Percentiles rank a stretch among this genome's conserved stretches.
Conservation (phyloP, 2,113 vertebrate genomes). For the Dolichallabes microphthalmus region DNA sequence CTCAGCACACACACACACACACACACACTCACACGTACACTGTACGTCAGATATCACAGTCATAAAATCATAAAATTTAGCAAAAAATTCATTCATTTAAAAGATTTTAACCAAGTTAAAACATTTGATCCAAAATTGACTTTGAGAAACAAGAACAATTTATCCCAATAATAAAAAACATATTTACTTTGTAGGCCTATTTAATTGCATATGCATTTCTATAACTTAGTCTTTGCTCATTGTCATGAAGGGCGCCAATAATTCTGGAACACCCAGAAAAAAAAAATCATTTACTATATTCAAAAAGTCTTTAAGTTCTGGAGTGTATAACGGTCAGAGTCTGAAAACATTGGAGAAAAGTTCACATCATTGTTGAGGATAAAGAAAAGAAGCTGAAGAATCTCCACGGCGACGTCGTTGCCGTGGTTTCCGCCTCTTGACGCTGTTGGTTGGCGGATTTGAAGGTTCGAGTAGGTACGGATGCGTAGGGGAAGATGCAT, state of each 20-base stretch:
- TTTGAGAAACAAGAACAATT: not conserved
- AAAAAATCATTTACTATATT: too few relatives aligned
- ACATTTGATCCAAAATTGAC: not conserved
- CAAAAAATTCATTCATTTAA: not conserved
- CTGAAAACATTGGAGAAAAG: not conserved
- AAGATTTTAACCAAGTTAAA: too few relatives aligned
- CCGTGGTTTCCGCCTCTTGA: constrained; percentile 44
- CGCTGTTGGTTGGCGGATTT: constrained; percentile 33
- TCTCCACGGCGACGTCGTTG: constrained; percentile 15
- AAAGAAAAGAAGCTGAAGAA: constrained; percentile 26
- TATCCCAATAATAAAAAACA: not conserved
- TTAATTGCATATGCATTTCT: not conserved
- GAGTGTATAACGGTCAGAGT: too few relatives aligned
- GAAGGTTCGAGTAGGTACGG: constrained; percentile 28
- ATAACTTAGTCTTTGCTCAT: not conserved
- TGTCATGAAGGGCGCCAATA: not conserved
- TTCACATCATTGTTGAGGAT: not conserved
- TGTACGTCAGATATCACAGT: not conserved
- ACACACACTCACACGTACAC: not conserved
- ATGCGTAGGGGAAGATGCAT: constrained; percentile 20
- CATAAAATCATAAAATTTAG: not conserved
- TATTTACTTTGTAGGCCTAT: not conserved
- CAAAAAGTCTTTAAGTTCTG: not conserved
- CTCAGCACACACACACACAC: not conserved
- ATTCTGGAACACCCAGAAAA: not conserved